Evolutionary conservation across 2,113 vertebrate species (phyloP), one percentile per base, ranked within the genome.

Genomic region (Porphyrio hochstetteri): DNA sequence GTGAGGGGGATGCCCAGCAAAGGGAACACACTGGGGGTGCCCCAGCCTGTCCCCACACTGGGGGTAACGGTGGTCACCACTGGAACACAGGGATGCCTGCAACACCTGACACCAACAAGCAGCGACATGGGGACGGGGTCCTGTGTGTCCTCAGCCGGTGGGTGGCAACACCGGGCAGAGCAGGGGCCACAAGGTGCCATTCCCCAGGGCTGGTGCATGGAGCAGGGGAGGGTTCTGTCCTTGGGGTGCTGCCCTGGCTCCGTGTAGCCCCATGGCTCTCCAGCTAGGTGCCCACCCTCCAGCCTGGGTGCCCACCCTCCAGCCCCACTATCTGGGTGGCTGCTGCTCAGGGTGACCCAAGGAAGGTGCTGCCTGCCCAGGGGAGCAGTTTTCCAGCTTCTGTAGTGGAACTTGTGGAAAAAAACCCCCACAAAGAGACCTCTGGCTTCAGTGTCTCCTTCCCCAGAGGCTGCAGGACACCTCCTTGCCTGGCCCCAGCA

Each of bases 291-390:
- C n/a, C 46, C n/a, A 25, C 40, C 76, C 33, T 38, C 67, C 17
- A 24, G 20, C 27, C 15, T 31, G 9, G 28, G 53, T 56, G 53
- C 53, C 28, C 53, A 17, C 53, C 29, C n/a, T 40, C 71, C 20
- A 19, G 24, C 18, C 15, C 31, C 4, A 2, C 42, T 81, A 33
- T 42, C 28, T 5, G 2, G 36, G 33, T 0, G 1, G 25, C 67
- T 75, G 60, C 67, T 67, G 40, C 63, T 81, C 2, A 2, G 16
- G 44, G 78, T 36, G 19, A 13, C 29, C 57, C 6, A 3, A 63
- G 46, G 57, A 83, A 88, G 25, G 46, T 48, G 25, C 48, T 81
- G 38, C 57, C 27, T 71, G n/a, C 60, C 68, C 78, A 72, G 59
- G 53, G 68, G 14, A 74, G 15, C 28, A 21, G 7, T 36, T 67